Evolutionary conservation across 2,113 vertebrate genomes (phyloP), one percentile per base, ranked within the genome.

Genomic region (Perccottus glenii): DNA sequence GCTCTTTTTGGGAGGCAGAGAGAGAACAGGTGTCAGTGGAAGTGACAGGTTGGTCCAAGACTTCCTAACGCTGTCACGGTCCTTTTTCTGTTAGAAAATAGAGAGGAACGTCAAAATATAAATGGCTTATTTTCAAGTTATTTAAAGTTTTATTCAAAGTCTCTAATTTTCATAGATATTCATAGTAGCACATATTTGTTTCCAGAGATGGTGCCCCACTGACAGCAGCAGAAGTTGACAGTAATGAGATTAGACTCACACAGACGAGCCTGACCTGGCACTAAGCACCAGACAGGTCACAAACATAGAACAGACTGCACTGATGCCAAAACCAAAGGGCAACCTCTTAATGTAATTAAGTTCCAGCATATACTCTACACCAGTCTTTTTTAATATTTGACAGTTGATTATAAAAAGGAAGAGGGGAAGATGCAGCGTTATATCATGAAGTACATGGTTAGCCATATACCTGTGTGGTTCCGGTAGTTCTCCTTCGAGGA

Each of bases 21-120:
- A 86, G 44, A 92, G 85, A 78, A 91, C 82, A 14, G 90, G 85
- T 61, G 77, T 70, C 70, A 91, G 11, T 10, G 92, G 90, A 62
- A 89, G 81, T 11, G 92, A 88, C 70, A 95, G 88, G 76, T 92
- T 94, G 90, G 90, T 94, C 88, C 93, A 93, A 1, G 92, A 89
- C 76, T 94, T 95, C 63, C 92, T 89, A 48, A 94, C 93, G 69
- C 88, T 86, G 68, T 93, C 88, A 12, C 77, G 74, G 59, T 92
- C 89, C 75, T 92, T 94, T 36, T 91, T 92, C 90, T 94, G 77
- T 88, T 89, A 62, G 70, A 44, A 46, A 32, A 15, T 45, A 58
- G n/a, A 61, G 11, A 11, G 32, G 8, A 65, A 77, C 5, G 52
- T 35, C 15, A 0, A 63, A 5, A 60, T 19, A 0, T 32, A 55